Conservation (phyloP, 2,888 invertebrate genomes). For the Melinaea menophilus region DNA sequence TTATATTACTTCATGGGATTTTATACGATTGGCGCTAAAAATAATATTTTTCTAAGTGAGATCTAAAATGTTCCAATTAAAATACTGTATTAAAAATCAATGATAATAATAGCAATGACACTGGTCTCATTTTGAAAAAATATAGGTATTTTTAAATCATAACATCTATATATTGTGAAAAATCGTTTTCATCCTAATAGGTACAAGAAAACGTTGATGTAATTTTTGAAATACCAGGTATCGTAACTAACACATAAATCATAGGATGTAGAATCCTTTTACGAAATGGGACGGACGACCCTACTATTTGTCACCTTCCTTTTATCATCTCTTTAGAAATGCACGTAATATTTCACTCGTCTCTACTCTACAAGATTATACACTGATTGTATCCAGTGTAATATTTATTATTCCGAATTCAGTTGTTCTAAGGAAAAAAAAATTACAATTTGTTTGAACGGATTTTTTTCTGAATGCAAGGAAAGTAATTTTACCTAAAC, state of each 20-base stretch:
- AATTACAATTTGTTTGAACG: no score
- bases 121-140: no score
- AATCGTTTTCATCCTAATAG: background rate
- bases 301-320: conserved; percentile 3
- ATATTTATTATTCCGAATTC: background rate
- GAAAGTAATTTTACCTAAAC: no score
- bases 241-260: conserved; percentile 3
- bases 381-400: conserved; percentile 1
- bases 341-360: conserved; percentile 3
- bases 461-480: no score
- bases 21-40: no score
- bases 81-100: no score
- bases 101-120: no score
- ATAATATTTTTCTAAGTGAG: no score
- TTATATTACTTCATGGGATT: no score
- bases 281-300: conserved; percentile 6
- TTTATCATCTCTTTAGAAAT: conserved; percentile 6
- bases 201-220: no score
- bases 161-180: background rate
- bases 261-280: conserved; percentile 4
- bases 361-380: background rate
- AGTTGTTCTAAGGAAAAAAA: background rate
- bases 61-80: no score
- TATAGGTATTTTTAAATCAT: no score
- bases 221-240: background rate